Conservation (phyloP, 2,888 invertebrate genomes). For the Amaurobius ferox region DNA sequence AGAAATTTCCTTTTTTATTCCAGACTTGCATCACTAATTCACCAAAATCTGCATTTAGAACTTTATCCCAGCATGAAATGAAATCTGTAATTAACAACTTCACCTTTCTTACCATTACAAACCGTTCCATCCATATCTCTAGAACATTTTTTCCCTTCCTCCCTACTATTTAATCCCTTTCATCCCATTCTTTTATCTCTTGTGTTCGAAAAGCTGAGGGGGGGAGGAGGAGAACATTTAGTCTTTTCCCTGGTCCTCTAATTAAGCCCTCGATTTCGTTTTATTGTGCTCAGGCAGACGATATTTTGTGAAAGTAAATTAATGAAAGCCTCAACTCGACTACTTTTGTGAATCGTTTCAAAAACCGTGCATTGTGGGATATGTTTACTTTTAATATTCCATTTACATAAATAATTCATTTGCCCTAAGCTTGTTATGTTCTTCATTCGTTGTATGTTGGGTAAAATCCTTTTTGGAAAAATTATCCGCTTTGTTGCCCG, state of each 20-base stretch:
- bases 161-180: neutral
- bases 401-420: constrained; percentile 14
- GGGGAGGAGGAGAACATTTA: neutral
- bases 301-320: neutral
- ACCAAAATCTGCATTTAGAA: too few species aligned
- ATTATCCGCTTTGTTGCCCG: neutral
- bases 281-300: neutral
- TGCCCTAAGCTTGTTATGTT: neutral
- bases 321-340: neutral
- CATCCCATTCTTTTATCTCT: neutral
- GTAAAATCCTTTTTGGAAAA: neutral
- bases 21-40: too few species aligned
- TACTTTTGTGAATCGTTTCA: neutral
- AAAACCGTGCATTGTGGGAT: neutral
- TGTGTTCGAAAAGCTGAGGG: neutral
- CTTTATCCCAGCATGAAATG: too few species aligned
- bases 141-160: neutral
- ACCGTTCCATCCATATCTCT: neutral
- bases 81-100: neutral
- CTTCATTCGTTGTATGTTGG: too few species aligned
- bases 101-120: neutral
- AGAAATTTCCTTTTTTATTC: too few species aligned
- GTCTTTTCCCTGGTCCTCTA: neutral
- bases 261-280: constrained; percentile 7
- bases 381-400: constrained; percentile 3